Base-by-base conservation (phyloP, 2,113 vertebrate genomes). In the Tinamus guttatus region DNA sequence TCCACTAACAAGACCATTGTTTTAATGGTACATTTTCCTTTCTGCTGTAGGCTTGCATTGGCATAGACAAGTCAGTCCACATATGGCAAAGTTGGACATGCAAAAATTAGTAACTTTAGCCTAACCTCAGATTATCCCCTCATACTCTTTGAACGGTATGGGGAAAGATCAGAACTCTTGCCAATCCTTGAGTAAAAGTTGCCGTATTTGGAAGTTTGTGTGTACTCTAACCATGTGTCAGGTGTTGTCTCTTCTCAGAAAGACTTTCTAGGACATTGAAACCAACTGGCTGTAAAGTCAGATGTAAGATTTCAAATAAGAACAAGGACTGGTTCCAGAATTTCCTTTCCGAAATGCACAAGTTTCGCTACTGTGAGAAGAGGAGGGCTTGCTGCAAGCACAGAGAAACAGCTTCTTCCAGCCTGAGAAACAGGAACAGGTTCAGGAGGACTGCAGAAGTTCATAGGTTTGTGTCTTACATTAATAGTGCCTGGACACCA, bases 321-420 rank as follows among this genome's bases (percentile, higher is more conserved):
- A 73, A 30, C 16, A 38, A 36, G n/a, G 38, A 3, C 38, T 68
- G 13, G 20, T 73, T 71, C 41, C 65, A 64, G 64, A 78, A 79
- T 67, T 64, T 85, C 25, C 3, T 49, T 18, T 54, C 60, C 51
- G 45, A 80, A 77, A 62, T 25, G 5, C 8, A 14, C 9, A 11
- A 0, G 1, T 76, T 78, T 83, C 2, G 0, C 13, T 78, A 21
- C n/a, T 84, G 52, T 2, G 1, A 85, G 32, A 67, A 56, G 58
- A 76, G n/a, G 32, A 43, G 8, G 7, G 15, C 81, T 90, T 81
- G 4, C 13, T 32, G 25, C 1, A 0, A 17, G n/a, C 1, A 36
- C 21, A 1, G 4, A 68, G 49, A 81, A 89, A 73, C 8, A 52
- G 28, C 58, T 88, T 87, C 52, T 94, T 40, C 19, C 25, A 54